Evolutionary conservation across 2,888 invertebrate genomes (phyloP), one percentile per base, ranked within the genome.

Genomic region (Julus scanicus): DNA sequence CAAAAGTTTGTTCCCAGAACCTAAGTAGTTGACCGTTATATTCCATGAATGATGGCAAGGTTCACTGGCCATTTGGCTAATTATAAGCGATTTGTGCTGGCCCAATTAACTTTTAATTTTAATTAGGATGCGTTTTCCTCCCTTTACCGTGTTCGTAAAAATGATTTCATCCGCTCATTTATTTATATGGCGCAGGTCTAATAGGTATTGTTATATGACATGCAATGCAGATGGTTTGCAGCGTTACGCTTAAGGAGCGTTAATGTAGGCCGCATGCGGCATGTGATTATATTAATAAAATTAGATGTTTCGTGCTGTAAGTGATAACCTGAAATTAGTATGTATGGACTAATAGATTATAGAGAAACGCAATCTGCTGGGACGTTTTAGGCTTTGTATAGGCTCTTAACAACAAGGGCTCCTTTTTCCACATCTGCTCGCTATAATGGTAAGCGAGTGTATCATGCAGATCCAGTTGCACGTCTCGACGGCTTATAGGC

Each of bases 281-380:
- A 71, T 20, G 29, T 71, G 71, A 71, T 71, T 29, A 71, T 71
- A 71, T 71, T 71, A 71, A 71, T n/a, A n/a, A 71, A 71, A 71
- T 71, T 71, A 71, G 71, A 71, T 71, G 71, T 11, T 71, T 71
- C 71, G 71, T 71, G 71, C 71, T 71, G 71, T 71, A 71, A 71
- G 71, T 71, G 71, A 71, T 71, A 71, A 71, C 71, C 71, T 71
- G 71, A 71, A 71, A 71, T 71, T 71, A 71, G 71, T 71, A 71
- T 71, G 71, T 71, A 71, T 71, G 71, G 71, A 8, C 71, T 71
- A 71, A 71, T 71, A 71, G 71, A 29, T 71, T 71, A 71, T 71
- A 71, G 71, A 29, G 71, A 71, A 71, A 71, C 71, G 20, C 71
- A 71, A 71, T 71, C 71, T 71, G 71, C 71, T 71, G 71, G 71